Evolutionary conservation across 2,113 vertebrate genomes (phyloP), one percentile per base, ranked within the genome.

Genomic region (Osmerus mordax): DNA sequence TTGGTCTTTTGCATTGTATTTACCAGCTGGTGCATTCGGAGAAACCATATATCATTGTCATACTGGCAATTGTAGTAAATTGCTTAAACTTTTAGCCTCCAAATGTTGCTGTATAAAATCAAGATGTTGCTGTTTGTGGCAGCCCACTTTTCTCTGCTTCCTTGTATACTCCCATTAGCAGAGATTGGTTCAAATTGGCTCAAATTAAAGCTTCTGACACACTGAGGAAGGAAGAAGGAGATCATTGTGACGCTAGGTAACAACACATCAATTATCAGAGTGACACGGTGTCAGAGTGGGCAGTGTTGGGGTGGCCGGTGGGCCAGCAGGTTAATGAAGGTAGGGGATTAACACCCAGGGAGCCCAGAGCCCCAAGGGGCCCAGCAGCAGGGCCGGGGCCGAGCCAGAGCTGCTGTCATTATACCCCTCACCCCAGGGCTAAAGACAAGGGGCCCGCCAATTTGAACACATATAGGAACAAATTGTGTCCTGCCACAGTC

Each of bases 311-410:
- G 71, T 69, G 56, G 71, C 41, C 28, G 29, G 68, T 19, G 81
- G 84, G 82, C 73, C 78, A 65, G 59, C 90, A 91, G 89, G 90
- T 91, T 92, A 91, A 92, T 91, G 87, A 92, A 89, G 86, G 78
- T 82, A 87, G 81, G 73, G 87, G 89, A 89, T 93, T 90, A 91
- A 85, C 86, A 78, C 86, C 88, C 79, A 55, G 73, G 82, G 87
- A 88, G 84, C 60, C 75, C 41, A 16, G 25, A 62, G 60, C 23
- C n/a, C 9, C 21, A 62, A 65, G 52, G 68, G n/a, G 67, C 84
- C 88, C 86, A 80, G 21, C 41, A 47, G 41, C 41, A 55, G 85
- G 87, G 83, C 83, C 72, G 16, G 71, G 67, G 73, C 58, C 55
- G 55, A 53, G 63, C 60, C 73, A 55, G 68, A 70, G 79, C 72